Evolutionary conservation across 2,888 invertebrate species (phyloP).

Genomic region (Liposcelis brunnea): DNA sequence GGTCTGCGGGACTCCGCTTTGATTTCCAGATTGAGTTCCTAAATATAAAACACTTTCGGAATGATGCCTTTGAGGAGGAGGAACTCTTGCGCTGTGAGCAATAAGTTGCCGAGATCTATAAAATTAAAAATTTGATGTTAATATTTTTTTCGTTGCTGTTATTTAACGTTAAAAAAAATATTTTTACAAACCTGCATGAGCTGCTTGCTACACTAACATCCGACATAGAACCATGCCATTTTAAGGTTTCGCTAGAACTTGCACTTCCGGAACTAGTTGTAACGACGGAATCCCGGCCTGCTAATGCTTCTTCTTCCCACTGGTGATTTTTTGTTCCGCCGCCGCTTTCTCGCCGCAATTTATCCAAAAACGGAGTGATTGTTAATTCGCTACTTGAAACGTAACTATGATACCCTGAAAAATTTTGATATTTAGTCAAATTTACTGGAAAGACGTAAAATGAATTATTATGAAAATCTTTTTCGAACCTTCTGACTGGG

Average conservation of each 20-base stretch:
- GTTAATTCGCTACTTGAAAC: slow-evolving; percentile 61
- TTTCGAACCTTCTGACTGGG: slow-evolving; percentile 56
- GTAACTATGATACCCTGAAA: slow-evolving; percentile 49
- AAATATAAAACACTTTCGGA: slow-evolving; percentile 59
- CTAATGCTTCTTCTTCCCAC: slow-evolving; percentile 8
- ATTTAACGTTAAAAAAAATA: not conserved
- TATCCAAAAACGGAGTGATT: slow-evolving; percentile 57
- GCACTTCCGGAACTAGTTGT: slow-evolving; percentile 28
- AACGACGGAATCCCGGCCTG: not conserved
- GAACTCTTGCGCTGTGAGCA: slow-evolving; percentile 58
- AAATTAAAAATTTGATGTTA: too few relatives aligned
- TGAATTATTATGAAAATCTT: not conserved
- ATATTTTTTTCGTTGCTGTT: too few relatives aligned
- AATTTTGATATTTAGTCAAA: not conserved
- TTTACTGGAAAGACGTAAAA: not conserved
- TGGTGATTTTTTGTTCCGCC: slow-evolving; percentile 15
- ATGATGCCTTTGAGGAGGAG: slow-evolving; percentile 58
- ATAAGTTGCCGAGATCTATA: slow-evolving; percentile 29
- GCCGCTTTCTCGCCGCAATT: slow-evolving; percentile 37
- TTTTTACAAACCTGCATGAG: slow-evolving; percentile 13
- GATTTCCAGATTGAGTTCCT: slow-evolving; percentile 34
- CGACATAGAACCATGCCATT: slow-evolving; percentile 61
- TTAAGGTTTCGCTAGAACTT: slow-evolving; percentile 59
- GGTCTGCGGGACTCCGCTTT: slow-evolving; percentile 14
- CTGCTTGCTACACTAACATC: slow-evolving; percentile 48